phyloP scores from a whole-genome alignment of 2,113 vertebrate species.

The Pluvianellus socialis region DNA sequence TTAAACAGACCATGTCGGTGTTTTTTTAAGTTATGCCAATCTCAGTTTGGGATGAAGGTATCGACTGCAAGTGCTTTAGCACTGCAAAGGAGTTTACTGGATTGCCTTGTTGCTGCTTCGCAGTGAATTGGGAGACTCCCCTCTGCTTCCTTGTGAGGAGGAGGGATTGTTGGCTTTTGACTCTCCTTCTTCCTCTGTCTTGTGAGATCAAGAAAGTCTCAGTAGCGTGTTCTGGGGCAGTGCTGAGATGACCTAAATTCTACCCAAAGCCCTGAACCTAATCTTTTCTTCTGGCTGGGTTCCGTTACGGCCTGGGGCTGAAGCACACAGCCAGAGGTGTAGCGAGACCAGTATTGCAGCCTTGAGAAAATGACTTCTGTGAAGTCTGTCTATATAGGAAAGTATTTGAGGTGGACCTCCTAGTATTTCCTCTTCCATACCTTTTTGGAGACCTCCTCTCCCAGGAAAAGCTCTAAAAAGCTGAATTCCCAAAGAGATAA shows the following conservation, averaged over 20 bases:
- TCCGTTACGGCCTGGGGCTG: background rate
- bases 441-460: background rate
- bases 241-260: background rate
- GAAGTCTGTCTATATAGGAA: background rate
- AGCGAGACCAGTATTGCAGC: background rate
- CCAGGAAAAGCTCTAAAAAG: background rate
- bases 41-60: background rate
- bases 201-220: background rate
- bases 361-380: background rate
- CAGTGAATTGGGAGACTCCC: background rate
- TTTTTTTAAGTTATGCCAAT: background rate
- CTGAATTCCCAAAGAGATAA: background rate
- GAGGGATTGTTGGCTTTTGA: rapidly evolving
- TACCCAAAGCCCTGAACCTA: background rate
- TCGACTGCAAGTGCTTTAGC: background rate
- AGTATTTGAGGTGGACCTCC: background rate
- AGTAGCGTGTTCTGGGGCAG: rapidly evolving
- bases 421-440: background rate
- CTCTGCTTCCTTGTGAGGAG: background rate
- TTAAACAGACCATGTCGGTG: background rate
- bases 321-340: background rate
- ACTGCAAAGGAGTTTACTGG: background rate
- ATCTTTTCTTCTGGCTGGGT: background rate
- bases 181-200: background rate
- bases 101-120: background rate